phyloP scores from a whole-genome alignment of 2,797 vertebrate genomes.

The Yasuhikotakia modesta region DNA sequence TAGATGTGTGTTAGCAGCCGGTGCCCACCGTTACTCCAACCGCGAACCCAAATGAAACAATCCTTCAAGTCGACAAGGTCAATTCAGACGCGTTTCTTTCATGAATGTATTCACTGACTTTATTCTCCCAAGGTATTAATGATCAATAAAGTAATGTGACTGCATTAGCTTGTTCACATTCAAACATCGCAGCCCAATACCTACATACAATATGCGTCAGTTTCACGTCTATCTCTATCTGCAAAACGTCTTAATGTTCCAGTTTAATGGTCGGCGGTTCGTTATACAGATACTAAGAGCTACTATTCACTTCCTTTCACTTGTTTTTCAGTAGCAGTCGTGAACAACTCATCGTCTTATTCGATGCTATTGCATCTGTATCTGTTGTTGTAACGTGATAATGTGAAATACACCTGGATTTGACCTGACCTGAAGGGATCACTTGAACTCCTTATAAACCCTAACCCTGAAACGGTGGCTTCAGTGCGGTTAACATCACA shows the following conservation, averaged over 20 bases:
- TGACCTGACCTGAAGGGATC: neutral
- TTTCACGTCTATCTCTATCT: too few species aligned
- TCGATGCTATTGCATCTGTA: too few species aligned
- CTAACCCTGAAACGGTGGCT: too few species aligned
- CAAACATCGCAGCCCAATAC: neutral
- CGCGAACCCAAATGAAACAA: conserved; percentile 86
- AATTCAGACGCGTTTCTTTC: conserved; percentile 68
- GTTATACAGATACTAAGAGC: too few species aligned
- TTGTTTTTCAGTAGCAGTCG: too few species aligned
- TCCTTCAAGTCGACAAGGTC: conserved; percentile 85
- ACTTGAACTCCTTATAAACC: neutral
- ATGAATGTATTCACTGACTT: conserved; percentile 29
- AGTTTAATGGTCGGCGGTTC: too few species aligned
- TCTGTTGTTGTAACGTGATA: too few species aligned
- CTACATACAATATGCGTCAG: neutral
- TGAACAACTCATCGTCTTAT: too few species aligned
- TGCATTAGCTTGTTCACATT: neutral
- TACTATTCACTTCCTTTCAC: too few species aligned
- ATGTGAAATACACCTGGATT: too few species aligned
- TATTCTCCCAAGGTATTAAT: conserved; percentile 8
- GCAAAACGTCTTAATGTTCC: too few species aligned
- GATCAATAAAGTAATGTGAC: conserved; percentile 11
- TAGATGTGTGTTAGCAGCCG: conserved; percentile 99
- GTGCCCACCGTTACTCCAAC: conserved; percentile 84
- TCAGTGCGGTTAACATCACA: too few species aligned